A percentile compares a stretch with the other conserved stretches of the same genome.
These are phyloP conservation scores for Mya arenaria DNA, from an alignment of 1,140 invertebrate species.

Conservation along the genomic window DNA sequence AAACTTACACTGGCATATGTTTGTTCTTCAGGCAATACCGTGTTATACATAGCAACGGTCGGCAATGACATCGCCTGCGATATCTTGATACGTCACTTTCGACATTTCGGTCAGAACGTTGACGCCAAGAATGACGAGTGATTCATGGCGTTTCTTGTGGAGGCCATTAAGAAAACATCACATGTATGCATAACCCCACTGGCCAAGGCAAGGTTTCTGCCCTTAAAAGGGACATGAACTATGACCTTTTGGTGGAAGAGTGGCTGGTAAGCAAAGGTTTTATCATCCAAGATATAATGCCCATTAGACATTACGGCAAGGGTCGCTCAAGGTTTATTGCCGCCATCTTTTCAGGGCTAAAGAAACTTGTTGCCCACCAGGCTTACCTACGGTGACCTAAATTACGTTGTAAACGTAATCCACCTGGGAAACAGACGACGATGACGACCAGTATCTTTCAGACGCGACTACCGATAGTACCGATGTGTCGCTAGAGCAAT, in stretches of 20 bases:
- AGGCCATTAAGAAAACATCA: slow-evolving; percentile 71
- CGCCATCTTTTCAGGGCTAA: slow-evolving; percentile 28
- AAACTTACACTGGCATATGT: no score
- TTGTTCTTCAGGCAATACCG: no score
- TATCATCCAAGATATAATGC: slow-evolving; percentile 55
- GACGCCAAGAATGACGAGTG: slow-evolving; percentile 75
- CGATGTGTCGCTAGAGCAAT: not conserved
- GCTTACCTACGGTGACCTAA: slow-evolving; percentile 8
- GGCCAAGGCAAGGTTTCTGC: slow-evolving; percentile 72
- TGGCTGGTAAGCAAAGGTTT: slow-evolving; percentile 58
- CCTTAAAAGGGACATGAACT: slow-evolving; percentile 63
- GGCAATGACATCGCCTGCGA: slow-evolving; percentile 77
- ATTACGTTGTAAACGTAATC: slow-evolving; percentile 14
- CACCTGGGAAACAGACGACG: slow-evolving; percentile 4
- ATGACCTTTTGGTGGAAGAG: slow-evolving; percentile 55
- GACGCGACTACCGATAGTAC: slow-evolving; percentile 34
- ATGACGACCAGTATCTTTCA: not conserved
- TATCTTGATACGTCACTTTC: slow-evolving; percentile 72
- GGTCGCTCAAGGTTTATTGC: slow-evolving; percentile 50
- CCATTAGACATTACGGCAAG: slow-evolving; percentile 21
- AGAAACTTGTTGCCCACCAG: slow-evolving; percentile 8
- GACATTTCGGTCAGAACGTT: slow-evolving; percentile 73
- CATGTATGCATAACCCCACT: slow-evolving; percentile 73
- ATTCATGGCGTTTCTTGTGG: slow-evolving; percentile 73
- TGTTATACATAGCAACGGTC: slow-evolving; percentile 74